Evolutionary conservation across 2,888 invertebrate species (phyloP), one percentile per base, ranked within the genome.

Genomic region (Erannis defoliaria): DNA sequence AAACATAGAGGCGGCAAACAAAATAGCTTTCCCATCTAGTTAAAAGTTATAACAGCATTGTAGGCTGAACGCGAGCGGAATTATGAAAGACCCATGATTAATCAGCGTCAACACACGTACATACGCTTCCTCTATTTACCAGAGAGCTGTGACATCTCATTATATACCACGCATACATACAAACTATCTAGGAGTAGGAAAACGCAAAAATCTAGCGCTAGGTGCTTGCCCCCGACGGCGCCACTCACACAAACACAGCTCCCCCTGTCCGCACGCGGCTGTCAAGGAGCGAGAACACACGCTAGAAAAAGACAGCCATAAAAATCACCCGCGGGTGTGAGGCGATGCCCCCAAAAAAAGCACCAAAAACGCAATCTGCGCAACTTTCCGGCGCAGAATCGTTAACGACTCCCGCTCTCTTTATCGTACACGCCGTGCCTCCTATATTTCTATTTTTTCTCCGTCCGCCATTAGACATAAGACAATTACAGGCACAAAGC

Each of bases 321-420:
- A 93, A 92, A 92, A 92, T 84, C 91, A 80, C 90, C 89, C 91
- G 82, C 75, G 89, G 92, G 92, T 90, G 86, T 90, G 92, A 91
- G 92, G 92, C 77, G 87, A 77, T 90, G 89, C 91, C 93, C 91
- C 91, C 91, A 93, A 93, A 93, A 93, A 93, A 93, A 93, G 90
- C 92, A 92, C 93, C 93, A 93, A 93, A 93, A 93, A 93, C 93
- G 89, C 88, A 90, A 92, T 91, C 93, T 93, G 93, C 93, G 93
- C 93, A 93, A 93, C 93, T 93, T 93, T 87, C 91, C 93, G 88
- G 93, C 93, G 93, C 93, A 93, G 92, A 93, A 93, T 93, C 93
- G 93, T 93, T 93, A 93, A 91, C 92, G 90, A 92, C 90, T 90
- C 88, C 88, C 84, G 89, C 89, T 91, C 93, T 93, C 92, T 93